These are phyloP conservation scores for Macrophya alboannulata DNA, from an alignment of 2,888 invertebrate genomes.

Conservation along the genomic window DNA sequence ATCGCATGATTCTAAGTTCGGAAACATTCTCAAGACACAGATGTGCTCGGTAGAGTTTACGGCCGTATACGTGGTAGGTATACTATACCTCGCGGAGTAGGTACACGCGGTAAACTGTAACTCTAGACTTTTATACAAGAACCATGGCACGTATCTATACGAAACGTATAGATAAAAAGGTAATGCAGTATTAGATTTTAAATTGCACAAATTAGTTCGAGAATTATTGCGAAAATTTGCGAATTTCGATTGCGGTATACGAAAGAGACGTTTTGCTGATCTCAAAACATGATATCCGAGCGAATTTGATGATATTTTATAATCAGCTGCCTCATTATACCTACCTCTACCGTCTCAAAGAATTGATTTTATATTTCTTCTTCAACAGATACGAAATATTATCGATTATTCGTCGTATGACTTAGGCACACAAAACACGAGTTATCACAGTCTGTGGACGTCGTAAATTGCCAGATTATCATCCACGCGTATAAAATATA, in stretches of 20 bases:
- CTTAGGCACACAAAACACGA: neutral
- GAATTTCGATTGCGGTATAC: neutral
- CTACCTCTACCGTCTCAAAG: neutral
- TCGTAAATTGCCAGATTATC: neutral
- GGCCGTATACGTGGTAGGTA: neutral
- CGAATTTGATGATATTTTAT: no score
- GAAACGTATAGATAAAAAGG: neutral
- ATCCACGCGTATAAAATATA: neutral
- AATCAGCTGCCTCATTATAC: no score
- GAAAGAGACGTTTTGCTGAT: neutral
- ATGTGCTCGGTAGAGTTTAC: slow-evolving; percentile 25
- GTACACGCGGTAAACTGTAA: neutral
- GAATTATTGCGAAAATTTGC: neutral
- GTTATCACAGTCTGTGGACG: neutral
- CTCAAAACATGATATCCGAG: no score
- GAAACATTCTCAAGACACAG: slow-evolving; percentile 28
- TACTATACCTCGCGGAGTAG: neutral
- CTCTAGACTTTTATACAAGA: slow-evolving; percentile 8
- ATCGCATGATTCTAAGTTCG: slow-evolving; percentile 31
- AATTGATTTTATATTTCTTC: neutral
- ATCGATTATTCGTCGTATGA: neutral
- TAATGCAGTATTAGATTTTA: neutral
- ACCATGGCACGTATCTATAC: slow-evolving; percentile 11
- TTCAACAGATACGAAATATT: neutral
- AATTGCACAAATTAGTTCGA: neutral